Percentiles rank a stretch among this genome's conserved stretches.
phyloP scores from a whole-genome alignment of 2,888 invertebrate genomes.

The Zaprionus lineosus region DNA sequence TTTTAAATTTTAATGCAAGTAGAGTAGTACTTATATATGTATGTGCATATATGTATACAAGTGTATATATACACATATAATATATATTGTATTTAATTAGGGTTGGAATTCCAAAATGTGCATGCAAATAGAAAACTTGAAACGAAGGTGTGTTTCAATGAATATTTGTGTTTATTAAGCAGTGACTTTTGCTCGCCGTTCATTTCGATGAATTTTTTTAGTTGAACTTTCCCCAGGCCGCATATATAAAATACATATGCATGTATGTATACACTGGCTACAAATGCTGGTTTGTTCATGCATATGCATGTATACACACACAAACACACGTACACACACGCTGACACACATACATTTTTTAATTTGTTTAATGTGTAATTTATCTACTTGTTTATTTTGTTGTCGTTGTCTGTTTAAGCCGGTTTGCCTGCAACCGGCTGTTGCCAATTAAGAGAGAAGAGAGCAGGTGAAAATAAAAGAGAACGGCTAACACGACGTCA shows the following conservation, averaged over 20 bases:
- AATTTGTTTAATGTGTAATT: slow-evolving; percentile 68
- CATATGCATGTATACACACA: slow-evolving; percentile 15
- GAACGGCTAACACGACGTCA: slow-evolving; percentile 31
- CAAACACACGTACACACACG: slow-evolving; percentile 14
- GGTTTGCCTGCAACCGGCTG: slow-evolving; percentile 36
- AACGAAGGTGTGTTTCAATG: slow-evolving; percentile 33
- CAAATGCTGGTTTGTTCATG: no score
- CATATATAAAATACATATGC: no score
- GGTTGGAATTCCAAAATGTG: slow-evolving; percentile 1
- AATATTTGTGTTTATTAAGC: slow-evolving; percentile 50
- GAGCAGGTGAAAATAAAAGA: slow-evolving; percentile 6
- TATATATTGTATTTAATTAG: no score
- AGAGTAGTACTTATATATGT: not conserved
- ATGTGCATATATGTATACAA: not conserved
- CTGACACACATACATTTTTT: slow-evolving; percentile 31
- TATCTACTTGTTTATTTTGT: slow-evolving; percentile 53
- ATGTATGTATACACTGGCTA: no score
- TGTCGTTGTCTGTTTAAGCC: slow-evolving; percentile 38
- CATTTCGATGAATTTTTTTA: slow-evolving; percentile 16
- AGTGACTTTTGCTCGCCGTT: slow-evolving; percentile 23
- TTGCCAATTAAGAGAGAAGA: slow-evolving; percentile 14
- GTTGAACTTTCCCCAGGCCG: slow-evolving; percentile 73
- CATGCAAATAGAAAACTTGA: slow-evolving; percentile 24
- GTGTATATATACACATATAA: slow-evolving; percentile 6
- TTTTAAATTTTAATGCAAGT: slow-evolving; percentile 9